A percentile compares a stretch with the other conserved stretches of the same genome.
These are phyloP conservation scores for Tokudaia muenninki DNA, from an alignment of 2,797 vertebrate genomes.

Conservation along the genomic window DNA sequence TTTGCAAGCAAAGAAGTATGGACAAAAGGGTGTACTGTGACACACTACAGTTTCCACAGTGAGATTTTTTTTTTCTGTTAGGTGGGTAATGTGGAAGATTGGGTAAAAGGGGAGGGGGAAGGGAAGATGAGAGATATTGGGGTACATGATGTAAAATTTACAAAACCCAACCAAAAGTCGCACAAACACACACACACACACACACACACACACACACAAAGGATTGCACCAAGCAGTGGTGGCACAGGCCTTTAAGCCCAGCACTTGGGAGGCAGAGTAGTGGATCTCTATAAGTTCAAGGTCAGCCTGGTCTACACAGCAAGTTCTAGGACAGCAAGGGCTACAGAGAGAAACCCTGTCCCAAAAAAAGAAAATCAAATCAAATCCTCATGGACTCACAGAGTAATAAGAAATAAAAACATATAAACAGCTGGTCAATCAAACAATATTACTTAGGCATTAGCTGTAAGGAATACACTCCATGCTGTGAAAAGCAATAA, in stretches of 20 bases:
- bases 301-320: not conserved
- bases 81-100: not conserved
- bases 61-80: not conserved
- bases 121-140: not conserved
- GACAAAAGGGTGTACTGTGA: not conserved
- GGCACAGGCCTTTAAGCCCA: not conserved
- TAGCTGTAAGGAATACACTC: conserved; percentile 4
- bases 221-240: not conserved
- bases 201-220: too few species aligned
- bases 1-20: not conserved
- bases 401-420: conserved; percentile 9
- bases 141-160: not conserved
- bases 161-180: not conserved
- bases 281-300: not conserved
- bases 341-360: not conserved
- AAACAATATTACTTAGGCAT: not conserved
- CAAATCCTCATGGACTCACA: not conserved
- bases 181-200: too few species aligned
- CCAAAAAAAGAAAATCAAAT: not conserved
- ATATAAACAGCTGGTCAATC: not conserved
- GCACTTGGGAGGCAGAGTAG: not conserved
- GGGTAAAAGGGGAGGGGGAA: not conserved
- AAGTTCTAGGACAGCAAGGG: not conserved
- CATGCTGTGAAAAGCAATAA: not conserved
- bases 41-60: not conserved